Base-by-base conservation (phyloP, 2,113 vertebrate species). In the Paramormyrops kingsleyae region DNA sequence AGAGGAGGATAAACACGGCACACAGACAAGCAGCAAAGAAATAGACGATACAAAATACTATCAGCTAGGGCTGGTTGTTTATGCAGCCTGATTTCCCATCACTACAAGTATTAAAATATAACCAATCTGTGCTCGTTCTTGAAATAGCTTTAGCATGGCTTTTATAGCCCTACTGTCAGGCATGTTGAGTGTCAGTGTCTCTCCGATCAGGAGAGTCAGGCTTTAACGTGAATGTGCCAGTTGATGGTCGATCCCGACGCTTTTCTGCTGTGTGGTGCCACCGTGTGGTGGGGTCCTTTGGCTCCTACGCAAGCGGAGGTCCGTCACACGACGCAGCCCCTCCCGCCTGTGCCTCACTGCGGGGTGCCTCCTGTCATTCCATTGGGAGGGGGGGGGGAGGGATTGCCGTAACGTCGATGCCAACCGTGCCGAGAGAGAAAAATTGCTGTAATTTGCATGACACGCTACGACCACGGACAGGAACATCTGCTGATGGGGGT, bases 381-480 rank as follows among this genome's bases (percentile, higher is more conserved):
- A 4, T 39, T 6, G 5, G 1, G 8, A 15, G 3, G 17, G 21
- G 15, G 15, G 10, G 74, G 12, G 9, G 74, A 4, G 9, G 74
- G n/a, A 42, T 83, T 62, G 59, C n/a, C 74, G 44, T 88, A 83
- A 84, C 44, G 50, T 88, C 2, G 8, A 70, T 17, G 42, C 27
- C 87, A 88, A 50, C 42, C 15, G 1, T 9, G 39, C 15, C 8
- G 27, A 47, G 13, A n/a, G 59, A 12, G 19, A 19, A 62, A 88
- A 90, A 59, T 46, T 4, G 49, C 47, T 77, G 31, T 46, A 39
- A 88, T 90, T 87, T 90, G 10, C 50, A 83, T 88, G 86, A 88
- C 87, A 88, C 47, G 49, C 70, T 59, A 74, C 27, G 50, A 87
- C 50, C 39, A 70, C 21, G n/a, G 90, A 74, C 70, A 47, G 46